phyloP scores from a whole-genome alignment of 1,140 invertebrate genomes.

The Bombus superbus region DNA sequence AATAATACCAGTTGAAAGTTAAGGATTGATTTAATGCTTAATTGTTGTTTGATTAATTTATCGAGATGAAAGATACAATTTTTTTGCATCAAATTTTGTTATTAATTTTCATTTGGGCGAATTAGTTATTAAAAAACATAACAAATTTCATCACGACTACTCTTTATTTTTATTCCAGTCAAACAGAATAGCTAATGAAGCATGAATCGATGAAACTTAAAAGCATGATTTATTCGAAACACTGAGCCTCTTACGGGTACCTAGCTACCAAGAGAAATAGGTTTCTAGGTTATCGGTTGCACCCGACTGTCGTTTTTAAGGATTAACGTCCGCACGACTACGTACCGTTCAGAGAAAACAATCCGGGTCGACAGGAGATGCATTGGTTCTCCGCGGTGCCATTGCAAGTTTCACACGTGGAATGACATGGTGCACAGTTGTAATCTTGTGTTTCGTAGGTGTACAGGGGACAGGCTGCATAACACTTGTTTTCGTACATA shows the following conservation, averaged over 20 bases:
- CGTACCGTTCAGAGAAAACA: conserved; percentile 86
- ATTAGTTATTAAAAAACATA: too few relatives aligned
- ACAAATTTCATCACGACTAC: background rate
- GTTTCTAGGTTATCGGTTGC: background rate
- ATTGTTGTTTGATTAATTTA: too few relatives aligned
- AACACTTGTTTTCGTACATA: conserved; percentile 90
- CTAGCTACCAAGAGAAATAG: too few relatives aligned
- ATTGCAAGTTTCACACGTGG: conserved; percentile 91
- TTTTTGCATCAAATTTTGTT: too few relatives aligned
- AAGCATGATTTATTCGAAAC: conserved; percentile 72
- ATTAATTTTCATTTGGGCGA: too few relatives aligned
- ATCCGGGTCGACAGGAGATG: conserved; percentile 88
- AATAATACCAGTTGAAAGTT: too few relatives aligned
- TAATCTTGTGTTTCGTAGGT: conserved; percentile 93
- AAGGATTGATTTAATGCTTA: too few relatives aligned
- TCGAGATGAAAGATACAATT: too few relatives aligned
- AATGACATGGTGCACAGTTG: conserved; percentile 90
- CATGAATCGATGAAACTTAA: background rate
- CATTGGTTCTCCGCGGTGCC: conserved; percentile 90
- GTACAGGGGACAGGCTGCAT: conserved; percentile 90
- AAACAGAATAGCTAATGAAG: background rate
- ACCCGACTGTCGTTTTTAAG: background rate
- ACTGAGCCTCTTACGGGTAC: background rate
- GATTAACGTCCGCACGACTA: conserved; percentile 56
- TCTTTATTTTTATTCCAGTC: background rate